phyloP scores from a whole-genome alignment of 2,888 invertebrate genomes.

The Heliconius cydno region DNA sequence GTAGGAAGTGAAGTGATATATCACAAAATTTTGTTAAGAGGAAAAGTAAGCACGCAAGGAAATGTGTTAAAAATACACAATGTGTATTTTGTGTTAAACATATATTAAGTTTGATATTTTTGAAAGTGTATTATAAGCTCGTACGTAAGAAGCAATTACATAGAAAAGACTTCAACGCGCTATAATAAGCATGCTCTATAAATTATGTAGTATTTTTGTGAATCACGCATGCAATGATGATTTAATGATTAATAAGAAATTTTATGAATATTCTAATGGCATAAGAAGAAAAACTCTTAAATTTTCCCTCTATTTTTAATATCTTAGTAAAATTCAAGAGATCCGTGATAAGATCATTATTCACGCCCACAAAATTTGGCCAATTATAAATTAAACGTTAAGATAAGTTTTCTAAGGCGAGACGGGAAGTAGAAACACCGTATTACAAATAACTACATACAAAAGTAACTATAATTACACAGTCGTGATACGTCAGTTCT shows the following conservation, averaged over 20 bases:
- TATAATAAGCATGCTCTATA: background rate
- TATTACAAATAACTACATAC: conserved; percentile 11
- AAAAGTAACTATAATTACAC: conserved; percentile 19
- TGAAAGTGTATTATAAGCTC: background rate
- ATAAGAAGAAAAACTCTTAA: background rate
- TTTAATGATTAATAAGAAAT: background rate
- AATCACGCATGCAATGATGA: background rate
- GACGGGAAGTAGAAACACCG: conserved; percentile 7
- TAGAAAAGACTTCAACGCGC: conserved; percentile 41
- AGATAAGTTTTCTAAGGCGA: conserved; percentile 20
- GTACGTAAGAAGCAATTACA: conserved; percentile 24
- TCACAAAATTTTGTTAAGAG: background rate
- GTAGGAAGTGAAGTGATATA: background rate
- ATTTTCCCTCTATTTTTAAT: background rate
- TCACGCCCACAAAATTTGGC: conserved; percentile 12
- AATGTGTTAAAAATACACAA: background rate
- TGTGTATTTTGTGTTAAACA: background rate
- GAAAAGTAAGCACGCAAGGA: background rate
- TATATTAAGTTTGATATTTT: background rate
- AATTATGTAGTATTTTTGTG: background rate
- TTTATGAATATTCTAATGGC: background rate
- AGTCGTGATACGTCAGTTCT: conserved; percentile 22
- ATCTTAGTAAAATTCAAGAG: background rate
- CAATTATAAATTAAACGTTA: conserved; percentile 22
- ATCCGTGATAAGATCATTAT: background rate